phyloP scores from a whole-genome alignment of 2,888 invertebrate species.

The Sceliomorpha sp. region DNA sequence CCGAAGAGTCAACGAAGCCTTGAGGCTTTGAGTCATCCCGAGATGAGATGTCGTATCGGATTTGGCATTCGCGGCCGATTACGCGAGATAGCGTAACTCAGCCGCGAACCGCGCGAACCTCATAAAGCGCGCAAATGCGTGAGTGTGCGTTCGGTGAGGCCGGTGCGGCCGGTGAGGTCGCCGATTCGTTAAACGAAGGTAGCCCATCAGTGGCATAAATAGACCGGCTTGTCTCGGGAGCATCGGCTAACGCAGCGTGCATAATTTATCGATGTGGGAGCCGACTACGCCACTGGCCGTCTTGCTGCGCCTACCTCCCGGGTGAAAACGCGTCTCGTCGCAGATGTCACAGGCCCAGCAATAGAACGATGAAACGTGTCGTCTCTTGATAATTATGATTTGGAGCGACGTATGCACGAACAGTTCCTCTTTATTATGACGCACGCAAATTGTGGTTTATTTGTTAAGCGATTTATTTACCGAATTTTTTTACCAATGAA shows the following conservation, averaged over 20 bases:
- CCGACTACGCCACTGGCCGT: too few species aligned
- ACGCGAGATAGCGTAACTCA: constrained; percentile 61
- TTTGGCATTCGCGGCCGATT: constrained; percentile 56
- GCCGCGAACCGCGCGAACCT: constrained; percentile 14
- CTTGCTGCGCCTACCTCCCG: too few species aligned
- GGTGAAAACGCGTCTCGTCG: too few species aligned
- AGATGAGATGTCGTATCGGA: constrained; percentile 48
- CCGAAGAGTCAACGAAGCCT: constrained; percentile 66
- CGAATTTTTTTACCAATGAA: too few species aligned
- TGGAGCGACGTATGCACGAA: too few species aligned
- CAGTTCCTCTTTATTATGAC: too few species aligned
- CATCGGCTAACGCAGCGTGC: background rate
- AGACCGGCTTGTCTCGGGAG: constrained; percentile 5
- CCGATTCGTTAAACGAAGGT: constrained; percentile 26
- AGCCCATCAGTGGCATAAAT: constrained; percentile 12
- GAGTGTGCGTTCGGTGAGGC: constrained; percentile 8
- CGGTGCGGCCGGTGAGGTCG: constrained; percentile 11
- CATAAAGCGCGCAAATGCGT: constrained; percentile 21
- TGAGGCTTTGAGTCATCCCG: constrained; percentile 70
- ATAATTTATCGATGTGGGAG: background rate
- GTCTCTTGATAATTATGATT: too few species aligned
- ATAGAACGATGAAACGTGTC: too few species aligned
- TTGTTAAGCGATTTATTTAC: too few species aligned
- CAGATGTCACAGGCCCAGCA: too few species aligned
- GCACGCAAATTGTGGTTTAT: too few species aligned